These are phyloP conservation scores for Heterotilapia buettikoferi DNA, from an alignment of 2,113 vertebrate genomes.

Conservation along the genomic window DNA sequence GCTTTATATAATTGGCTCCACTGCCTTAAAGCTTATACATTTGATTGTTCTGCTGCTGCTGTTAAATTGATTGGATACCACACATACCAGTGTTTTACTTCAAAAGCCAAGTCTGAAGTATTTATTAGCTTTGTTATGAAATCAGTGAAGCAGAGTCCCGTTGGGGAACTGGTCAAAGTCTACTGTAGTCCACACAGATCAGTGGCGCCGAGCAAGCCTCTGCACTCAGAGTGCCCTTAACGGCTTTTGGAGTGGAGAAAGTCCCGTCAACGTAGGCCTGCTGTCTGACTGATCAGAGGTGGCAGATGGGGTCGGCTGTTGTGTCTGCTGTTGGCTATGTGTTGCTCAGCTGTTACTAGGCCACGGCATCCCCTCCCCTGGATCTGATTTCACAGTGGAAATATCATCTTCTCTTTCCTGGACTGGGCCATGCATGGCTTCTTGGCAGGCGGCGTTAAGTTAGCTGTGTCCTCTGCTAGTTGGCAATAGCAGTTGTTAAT, in stretches of 20 bases:
- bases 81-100: background rate
- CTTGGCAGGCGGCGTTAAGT: conserved; percentile 9
- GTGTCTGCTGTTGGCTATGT: conserved; percentile 54
- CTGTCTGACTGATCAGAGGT: conserved; percentile 27
- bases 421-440: background rate
- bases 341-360: conserved; percentile 66
- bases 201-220: background rate
- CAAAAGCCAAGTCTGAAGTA: background rate
- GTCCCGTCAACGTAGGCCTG: background rate
- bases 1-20: background rate
- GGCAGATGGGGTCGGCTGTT: conserved; percentile 60
- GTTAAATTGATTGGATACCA: background rate
- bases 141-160: background rate
- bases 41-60: background rate
- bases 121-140: background rate
- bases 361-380: conserved; percentile 34
- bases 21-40: background rate
- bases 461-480: background rate
- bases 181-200: background rate
- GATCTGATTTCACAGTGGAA: conserved; percentile 66
- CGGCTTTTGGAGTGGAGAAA: background rate
- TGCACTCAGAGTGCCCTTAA: background rate
- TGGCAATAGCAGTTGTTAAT: background rate
- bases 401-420: conserved; percentile 60
- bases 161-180: conserved; percentile 17